phyloP scores from a whole-genome alignment of 2,888 invertebrate species.

The Philereme vetulata region DNA sequence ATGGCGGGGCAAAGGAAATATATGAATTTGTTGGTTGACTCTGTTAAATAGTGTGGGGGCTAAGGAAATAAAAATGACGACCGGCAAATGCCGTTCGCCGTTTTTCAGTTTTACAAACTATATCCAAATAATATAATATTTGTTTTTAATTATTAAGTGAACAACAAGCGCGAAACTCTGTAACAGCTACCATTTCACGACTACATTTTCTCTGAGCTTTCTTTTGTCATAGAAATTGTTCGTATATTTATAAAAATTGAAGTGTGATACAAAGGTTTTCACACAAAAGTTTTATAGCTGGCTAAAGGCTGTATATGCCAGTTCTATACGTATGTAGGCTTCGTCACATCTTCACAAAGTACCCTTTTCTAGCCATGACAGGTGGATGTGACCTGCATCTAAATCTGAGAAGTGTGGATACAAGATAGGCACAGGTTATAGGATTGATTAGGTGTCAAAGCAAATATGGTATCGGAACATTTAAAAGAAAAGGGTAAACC shows the following conservation, averaged over 20 bases:
- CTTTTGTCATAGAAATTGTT: neutral
- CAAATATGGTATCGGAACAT: too few species aligned
- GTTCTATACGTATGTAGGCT: constrained; percentile 23
- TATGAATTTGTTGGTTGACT: too few species aligned
- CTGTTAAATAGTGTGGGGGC: too few species aligned
- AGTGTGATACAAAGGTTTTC: neutral
- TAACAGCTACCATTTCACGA: constrained; percentile 7
- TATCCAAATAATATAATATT: too few species aligned
- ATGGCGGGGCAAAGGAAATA: too few species aligned
- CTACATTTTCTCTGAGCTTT: constrained; percentile 1
- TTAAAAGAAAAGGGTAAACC: too few species aligned
- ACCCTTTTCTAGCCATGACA: constrained; percentile 26
- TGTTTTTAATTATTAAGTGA: constrained; percentile 2
- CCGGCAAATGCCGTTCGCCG: too few species aligned
- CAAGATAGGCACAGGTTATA: neutral
- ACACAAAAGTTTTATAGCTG: constrained; percentile 19
- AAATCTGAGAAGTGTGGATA: constrained; percentile 7
- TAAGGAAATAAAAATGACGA: too few species aligned
- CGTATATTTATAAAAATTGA: neutral
- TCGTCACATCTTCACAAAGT: constrained; percentile 25
- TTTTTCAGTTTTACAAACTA: too few species aligned
- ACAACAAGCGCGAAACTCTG: constrained; percentile 4
- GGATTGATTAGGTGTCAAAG: neutral
- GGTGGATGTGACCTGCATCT: constrained; percentile 28
- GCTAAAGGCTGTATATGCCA: constrained; percentile 7